Conservation (phyloP, 2,888 invertebrate species). For the Leptopilina myrica region DNA sequence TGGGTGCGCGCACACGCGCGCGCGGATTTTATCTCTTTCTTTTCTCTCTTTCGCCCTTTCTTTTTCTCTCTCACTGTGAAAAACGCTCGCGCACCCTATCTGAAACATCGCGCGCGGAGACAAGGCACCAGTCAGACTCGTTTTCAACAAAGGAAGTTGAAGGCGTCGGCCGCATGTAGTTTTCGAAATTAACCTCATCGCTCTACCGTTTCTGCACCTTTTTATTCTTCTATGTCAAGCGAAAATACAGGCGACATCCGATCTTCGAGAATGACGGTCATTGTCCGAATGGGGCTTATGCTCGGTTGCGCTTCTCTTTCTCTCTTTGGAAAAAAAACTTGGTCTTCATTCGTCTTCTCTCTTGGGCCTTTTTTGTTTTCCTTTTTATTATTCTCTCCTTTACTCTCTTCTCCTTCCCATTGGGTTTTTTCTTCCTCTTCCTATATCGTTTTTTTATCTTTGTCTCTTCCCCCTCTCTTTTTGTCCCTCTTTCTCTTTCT, state of each 20-base stretch:
- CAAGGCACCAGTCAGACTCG: conserved; percentile 40
- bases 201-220: conserved; percentile 38
- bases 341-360: not conserved
- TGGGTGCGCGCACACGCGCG: not conserved
- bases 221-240: conserved; percentile 47
- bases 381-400: conserved; percentile 33
- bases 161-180: conserved; percentile 41
- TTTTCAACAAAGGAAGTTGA: conserved; percentile 38
- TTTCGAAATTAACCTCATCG: conserved; percentile 40
- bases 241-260: conserved; percentile 54
- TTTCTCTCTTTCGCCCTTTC: no score
- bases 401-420: conserved; percentile 19
- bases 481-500: conserved; percentile 1
- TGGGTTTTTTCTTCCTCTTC: conserved; percentile 2
- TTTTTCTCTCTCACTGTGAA: no score
- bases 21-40: conserved; percentile 13
- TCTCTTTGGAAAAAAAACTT: conserved; percentile 42
- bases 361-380: not conserved
- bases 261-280: conserved; percentile 52
- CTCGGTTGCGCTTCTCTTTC: conserved; percentile 47
- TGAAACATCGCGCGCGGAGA: conserved; percentile 20
- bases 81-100: conserved; percentile 12
- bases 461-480: conserved; percentile 24
- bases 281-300: conserved; percentile 54
- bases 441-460: not conserved